Evolutionary conservation across 2,797 vertebrate genomes (phyloP), one percentile per base, ranked within the genome.

Genomic region (Hippopotamyrus pictus): DNA sequence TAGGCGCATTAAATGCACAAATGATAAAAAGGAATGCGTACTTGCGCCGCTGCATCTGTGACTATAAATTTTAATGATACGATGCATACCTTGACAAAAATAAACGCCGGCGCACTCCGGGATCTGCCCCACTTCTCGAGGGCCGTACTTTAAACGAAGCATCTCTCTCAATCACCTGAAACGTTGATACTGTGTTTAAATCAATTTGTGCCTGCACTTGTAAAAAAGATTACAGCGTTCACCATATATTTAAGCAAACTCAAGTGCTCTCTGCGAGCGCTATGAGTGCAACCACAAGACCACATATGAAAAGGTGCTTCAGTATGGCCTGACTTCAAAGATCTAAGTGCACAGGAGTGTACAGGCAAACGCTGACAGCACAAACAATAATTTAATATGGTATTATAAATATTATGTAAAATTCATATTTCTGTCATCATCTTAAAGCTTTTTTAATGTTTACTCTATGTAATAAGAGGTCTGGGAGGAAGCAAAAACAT

Each of bases 111-210:
- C 82, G 79, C 87, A 88, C 53, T 90, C 86, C 87, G 76, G n/a
- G 51, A 22, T 87, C 17, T 87, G 57, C 50, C 11, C 76, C 4
- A 8, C 88, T 59, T 90, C 12, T 54, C 65, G 33, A 85, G 93
- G 92, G 90, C 91, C 91, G 94, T 93, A 93, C 92, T 91, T 90
- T 91, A 93, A 95, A 95, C 94, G 92, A 95, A 95, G 95, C 90
- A 92, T 92, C 92, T 92, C 93, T 53, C 92, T 91, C 89, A 92
- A 92, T 92, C 91, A 94, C 94, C 93, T 96, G 95, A 96, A 96
- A 96, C 92, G 88, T 91, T 92, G 95, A 96, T 96, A 96, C 96
- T 96, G 95, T 96, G 95, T 94, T 97, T 96, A 96, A 94, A 94
- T 94, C 91, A 93, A 94, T 95, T 96, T 96, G 96, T 94, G 94